These are phyloP conservation scores for Heterotilapia buettikoferi DNA, from an alignment of 2,113 vertebrate genomes.

Conservation along the genomic window DNA sequence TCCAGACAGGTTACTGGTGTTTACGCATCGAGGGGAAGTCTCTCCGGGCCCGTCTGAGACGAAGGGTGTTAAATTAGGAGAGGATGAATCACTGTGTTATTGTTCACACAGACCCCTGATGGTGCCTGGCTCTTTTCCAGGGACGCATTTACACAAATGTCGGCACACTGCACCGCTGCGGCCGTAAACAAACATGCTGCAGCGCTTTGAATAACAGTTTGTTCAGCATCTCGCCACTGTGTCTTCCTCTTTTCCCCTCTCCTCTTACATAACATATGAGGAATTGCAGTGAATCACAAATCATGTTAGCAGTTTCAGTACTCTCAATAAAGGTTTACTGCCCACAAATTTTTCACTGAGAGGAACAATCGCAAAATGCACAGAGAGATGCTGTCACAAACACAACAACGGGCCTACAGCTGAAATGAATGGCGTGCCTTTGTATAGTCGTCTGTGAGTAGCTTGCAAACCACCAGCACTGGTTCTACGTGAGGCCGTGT, in stretches of 20 bases:
- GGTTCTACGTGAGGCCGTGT: constrained; percentile 33
- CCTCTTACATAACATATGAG: not conserved
- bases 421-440: constrained; percentile 50
- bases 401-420: constrained; percentile 34
- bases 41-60: not conserved
- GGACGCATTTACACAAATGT: not conserved
- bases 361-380: constrained; percentile 32
- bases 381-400: constrained; percentile 25
- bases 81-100: constrained; percentile 40
- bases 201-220: not conserved
- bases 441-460: constrained; percentile 50
- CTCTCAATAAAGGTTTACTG: not conserved
- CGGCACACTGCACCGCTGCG: not conserved
- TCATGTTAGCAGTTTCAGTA: not conserved
- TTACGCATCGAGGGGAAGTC: constrained; percentile 41
- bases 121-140: constrained; percentile 34
- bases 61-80: constrained; percentile 16
- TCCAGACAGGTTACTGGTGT: constrained; percentile 18
- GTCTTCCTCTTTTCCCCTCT: not conserved
- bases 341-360: not conserved
- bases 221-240: not conserved
- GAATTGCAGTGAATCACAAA: not conserved
- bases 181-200: not conserved
- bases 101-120: constrained; percentile 39
- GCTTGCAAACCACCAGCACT: constrained; percentile 42